Evolutionary conservation across 2,888 invertebrate species (phyloP), one percentile per base, ranked within the genome.

Genomic region (Julus scandinavius): DNA sequence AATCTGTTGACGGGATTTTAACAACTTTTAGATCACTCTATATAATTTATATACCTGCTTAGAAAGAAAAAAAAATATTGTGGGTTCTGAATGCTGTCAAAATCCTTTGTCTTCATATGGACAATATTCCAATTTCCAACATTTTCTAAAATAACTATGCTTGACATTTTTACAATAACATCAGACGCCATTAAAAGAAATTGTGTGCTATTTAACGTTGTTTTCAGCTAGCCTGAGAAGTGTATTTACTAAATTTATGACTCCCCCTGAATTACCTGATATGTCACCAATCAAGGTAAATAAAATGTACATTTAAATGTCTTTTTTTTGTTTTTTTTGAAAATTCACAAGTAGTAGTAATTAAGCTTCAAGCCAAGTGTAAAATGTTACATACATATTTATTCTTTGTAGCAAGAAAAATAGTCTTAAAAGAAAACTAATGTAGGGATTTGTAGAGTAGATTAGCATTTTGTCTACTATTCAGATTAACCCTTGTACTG

Each of bases 271-370:
- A 63, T 63, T 20, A 63, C 63, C 20, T 63, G 63, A 63, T 49
- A 49, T 63, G 15, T 5, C 20, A 20, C 9, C 20, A 20, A 20
- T 63, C 63, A 15, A 63, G 63, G n/a, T 5, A 20, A 63, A 63
- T 63, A 63, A 63, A 63, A 63, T 63, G 20, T 63, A 20, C n/a
- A 63, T 63, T 63, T 63, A 63, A n/a, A 63, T 63, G 63, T 63
- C 63, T 9, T 63, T 63, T n/a, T 63, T 20, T n/a, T 20, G 63
- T 9, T 6, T 63, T 20, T 63, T 20, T 20, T 63, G 4, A 63
- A 63, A 63, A 20, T 63, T 9, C n/a, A 49, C 29, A 29, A 29
- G 29, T 29, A 29, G 29, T 29, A 1, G 29, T 29, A 29, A 29
- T 29, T 29, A 1, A 29, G 29, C 29, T 29, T 1, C 29, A 29